Percentiles rank a stretch among this genome's conserved stretches.
These are phyloP conservation scores for Gavialis gangeticus DNA, from an alignment of 2,113 vertebrate genomes.

Conservation along the genomic window DNA sequence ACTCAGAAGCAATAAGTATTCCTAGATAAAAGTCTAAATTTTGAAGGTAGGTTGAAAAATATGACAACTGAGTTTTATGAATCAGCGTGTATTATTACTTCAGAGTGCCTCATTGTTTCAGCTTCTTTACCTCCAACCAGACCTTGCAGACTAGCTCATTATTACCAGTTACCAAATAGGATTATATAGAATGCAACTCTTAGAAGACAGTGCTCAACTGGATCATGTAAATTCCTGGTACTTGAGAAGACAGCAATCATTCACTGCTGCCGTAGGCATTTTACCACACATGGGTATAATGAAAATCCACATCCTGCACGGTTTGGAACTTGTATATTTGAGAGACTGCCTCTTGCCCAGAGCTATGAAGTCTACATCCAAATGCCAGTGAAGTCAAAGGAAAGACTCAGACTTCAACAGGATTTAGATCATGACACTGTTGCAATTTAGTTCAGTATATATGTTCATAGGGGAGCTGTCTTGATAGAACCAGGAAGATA, in stretches of 20 bases:
- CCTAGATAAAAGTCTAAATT: background rate
- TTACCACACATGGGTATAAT: background rate
- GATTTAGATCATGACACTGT: accelerated
- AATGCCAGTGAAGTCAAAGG: accelerated
- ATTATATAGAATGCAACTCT: background rate
- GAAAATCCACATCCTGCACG: accelerated
- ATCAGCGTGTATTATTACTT: background rate
- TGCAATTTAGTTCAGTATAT: accelerated
- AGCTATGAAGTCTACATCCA: background rate
- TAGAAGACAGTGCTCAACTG: background rate
- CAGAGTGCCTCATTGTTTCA: background rate
- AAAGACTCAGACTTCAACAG: background rate
- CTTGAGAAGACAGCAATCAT: background rate
- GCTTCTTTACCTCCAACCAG: background rate
- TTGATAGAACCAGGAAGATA: background rate
- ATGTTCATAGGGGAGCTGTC: background rate
- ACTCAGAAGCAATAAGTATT: background rate
- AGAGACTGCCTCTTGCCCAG: background rate
- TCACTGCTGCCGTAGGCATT: background rate
- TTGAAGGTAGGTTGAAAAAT: background rate
- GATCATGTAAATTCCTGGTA: background rate
- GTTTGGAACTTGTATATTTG: background rate
- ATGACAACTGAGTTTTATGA: background rate
- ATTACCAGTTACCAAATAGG: background rate
- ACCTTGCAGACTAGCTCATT: background rate